Base-by-base conservation (phyloP, 1,140 invertebrate genomes). In the Paralvinella palmiformis region DNA sequence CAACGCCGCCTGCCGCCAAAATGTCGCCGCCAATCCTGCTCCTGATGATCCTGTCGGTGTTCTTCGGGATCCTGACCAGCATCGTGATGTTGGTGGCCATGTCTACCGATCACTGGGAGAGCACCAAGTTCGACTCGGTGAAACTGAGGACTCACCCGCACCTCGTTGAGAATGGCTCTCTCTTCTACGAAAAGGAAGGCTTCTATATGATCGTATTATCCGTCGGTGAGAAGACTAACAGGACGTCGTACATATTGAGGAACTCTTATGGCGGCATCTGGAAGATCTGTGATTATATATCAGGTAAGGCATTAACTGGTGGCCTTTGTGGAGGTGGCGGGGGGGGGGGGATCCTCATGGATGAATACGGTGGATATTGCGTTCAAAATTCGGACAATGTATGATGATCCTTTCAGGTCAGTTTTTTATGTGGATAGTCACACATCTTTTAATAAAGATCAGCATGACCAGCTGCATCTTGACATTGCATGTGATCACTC, bases 51-150 rank as follows among this genome's bases (percentile, higher is more conserved):
- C 31, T 59, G 17, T 35, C 58, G 32, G 35, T 59, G 1, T 36
- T 59, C 5, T 59, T 32, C 24, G 58, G 31, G 17, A 37, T 36
- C 13, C 5, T 59, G 20, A 36, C 58, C 10, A 59, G 36, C 58
- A 29, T 59, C 35, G 32, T 59, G 17, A 59, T 37, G 31, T 24
- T 59, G 22, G 58, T 59, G 7, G 32, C 58, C 36, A 29, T 59
- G 10, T 32, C 58, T 3, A 59, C 58, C 33, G 58, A 59, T 6
- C 36, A 59, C 58, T 59, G 58, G 58, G 58, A 59, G 27, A 2
- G 10, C 31, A 36, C 41, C 35, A 24, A 35, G 36, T 59, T 37
- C 27, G 35, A 52, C 48, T 22, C 24, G 3, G 24, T 20, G 36
- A 41, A 36, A 7, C 58, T 59, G 58, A 17, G 58, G 13, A 15